phyloP scores from a whole-genome alignment of 2,888 invertebrate genomes.

The Drosophila villosipedis region DNA sequence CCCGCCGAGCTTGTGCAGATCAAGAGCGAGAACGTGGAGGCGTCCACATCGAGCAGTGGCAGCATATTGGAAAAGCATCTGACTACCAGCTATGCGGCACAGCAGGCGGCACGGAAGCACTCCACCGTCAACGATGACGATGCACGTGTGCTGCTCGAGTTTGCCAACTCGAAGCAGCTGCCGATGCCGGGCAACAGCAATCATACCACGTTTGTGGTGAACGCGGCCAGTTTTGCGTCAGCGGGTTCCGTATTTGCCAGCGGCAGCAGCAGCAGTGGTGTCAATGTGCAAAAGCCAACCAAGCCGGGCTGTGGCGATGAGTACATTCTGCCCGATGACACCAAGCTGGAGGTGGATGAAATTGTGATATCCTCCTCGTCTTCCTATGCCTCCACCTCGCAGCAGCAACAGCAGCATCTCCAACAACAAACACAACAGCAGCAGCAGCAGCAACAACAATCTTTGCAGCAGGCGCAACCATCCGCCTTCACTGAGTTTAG shows the following conservation, averaged over 20 bases:
- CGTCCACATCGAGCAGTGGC: slow-evolving; percentile 39
- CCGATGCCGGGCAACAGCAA: slow-evolving; percentile 39
- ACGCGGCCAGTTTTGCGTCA: slow-evolving; percentile 77
- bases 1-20: slow-evolving; percentile 61
- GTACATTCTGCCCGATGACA: slow-evolving; percentile 73
- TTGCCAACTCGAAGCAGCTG: slow-evolving; percentile 79
- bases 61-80: slow-evolving; percentile 82
- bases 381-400: slow-evolving; percentile 70
- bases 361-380: slow-evolving; percentile 78
- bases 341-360: slow-evolving; percentile 74
- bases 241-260: slow-evolving; percentile 78
- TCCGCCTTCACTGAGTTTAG: slow-evolving; percentile 63
- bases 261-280: slow-evolving; percentile 33
- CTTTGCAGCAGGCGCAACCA: slow-evolving; percentile 44
- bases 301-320: slow-evolving; percentile 67
- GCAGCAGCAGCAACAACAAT: slow-evolving; percentile 24
- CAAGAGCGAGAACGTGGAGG: slow-evolving; percentile 72
- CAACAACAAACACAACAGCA: slow-evolving; percentile 31
- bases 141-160: slow-evolving; percentile 80
- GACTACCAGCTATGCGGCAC: slow-evolving; percentile 50
- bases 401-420: slow-evolving; percentile 36
- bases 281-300: slow-evolving; percentile 19
- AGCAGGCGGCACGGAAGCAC: slow-evolving; percentile 47
- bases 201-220: slow-evolving; percentile 72
- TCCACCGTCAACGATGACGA: slow-evolving; percentile 75